These are phyloP conservation scores for Onychorhynchus coronatus DNA, from an alignment of 2,113 vertebrate genomes.

Conservation along the genomic window DNA sequence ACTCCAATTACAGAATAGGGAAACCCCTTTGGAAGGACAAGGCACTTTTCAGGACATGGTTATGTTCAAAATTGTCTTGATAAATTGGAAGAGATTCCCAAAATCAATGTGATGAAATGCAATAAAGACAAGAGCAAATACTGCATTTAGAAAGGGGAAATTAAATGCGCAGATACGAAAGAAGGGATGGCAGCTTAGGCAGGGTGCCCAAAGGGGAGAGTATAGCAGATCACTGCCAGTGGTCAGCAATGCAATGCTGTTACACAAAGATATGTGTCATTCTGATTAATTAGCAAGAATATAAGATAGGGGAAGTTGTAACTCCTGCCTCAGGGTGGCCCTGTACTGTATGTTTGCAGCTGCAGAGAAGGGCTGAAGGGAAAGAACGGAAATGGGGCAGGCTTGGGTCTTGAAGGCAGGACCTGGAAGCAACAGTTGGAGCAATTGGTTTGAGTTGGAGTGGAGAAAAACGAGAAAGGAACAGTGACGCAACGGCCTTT, in stretches of 20 bases:
- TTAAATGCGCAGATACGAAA: background rate
- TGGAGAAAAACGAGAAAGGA: background rate
- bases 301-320: background rate
- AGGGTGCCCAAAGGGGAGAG: background rate
- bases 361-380: background rate
- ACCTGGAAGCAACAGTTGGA: background rate
- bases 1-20: background rate
- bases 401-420: background rate
- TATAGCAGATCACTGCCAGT: background rate
- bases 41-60: background rate
- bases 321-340: background rate
- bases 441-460: background rate
- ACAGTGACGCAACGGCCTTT: background rate
- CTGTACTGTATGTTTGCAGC: background rate
- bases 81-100: background rate
- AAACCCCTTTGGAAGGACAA: background rate
- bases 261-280: background rate
- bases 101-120: conserved; percentile 45
- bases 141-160: background rate
- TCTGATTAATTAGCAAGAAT: background rate
- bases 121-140: background rate
- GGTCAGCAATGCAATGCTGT: background rate
- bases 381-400: background rate
- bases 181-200: background rate
- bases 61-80: conserved; percentile 26